Conservation (phyloP, 2,797 vertebrate species). For the Mionectes olivaceus region DNA sequence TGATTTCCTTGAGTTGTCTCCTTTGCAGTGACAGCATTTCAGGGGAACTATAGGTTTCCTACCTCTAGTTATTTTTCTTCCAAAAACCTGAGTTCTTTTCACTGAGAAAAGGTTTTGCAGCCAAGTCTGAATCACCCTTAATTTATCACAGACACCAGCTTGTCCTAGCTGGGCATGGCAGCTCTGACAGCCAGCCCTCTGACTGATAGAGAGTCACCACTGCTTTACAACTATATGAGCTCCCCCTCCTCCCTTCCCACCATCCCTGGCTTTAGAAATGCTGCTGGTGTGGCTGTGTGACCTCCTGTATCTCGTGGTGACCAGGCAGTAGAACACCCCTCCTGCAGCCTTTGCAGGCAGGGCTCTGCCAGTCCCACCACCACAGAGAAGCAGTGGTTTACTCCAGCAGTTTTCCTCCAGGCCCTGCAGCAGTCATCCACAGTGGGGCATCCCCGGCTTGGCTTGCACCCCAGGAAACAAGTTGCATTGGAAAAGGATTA, state of each 20-base stretch:
- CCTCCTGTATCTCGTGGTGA: not conserved
- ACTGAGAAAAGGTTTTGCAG: not conserved
- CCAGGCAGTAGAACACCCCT: fast-evolving
- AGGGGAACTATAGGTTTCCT: not conserved
- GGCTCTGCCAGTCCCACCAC: not conserved
- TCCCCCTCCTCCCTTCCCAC: not conserved
- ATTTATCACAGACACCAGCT: not conserved
- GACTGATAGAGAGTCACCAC: not conserved
- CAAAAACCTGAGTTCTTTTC: not conserved
- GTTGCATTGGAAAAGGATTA: not conserved
- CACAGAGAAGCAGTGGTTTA: not conserved
- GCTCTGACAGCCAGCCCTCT: not conserved
- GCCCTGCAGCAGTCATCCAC: not conserved
- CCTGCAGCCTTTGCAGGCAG: not conserved
- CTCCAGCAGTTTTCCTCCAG: not conserved
- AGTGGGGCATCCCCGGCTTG: not conserved
- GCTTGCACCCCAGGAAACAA: not conserved
- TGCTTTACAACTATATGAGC: not conserved
- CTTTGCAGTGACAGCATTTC: not conserved
- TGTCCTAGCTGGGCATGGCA: not conserved
- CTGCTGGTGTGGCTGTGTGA: not conserved
- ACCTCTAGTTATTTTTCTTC: not conserved
- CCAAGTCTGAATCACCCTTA: not conserved
- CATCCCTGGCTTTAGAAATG: not conserved
- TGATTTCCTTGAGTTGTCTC: not conserved